Base-by-base conservation (phyloP, 2,888 invertebrate genomes). In the Tetranychus truncatus region DNA sequence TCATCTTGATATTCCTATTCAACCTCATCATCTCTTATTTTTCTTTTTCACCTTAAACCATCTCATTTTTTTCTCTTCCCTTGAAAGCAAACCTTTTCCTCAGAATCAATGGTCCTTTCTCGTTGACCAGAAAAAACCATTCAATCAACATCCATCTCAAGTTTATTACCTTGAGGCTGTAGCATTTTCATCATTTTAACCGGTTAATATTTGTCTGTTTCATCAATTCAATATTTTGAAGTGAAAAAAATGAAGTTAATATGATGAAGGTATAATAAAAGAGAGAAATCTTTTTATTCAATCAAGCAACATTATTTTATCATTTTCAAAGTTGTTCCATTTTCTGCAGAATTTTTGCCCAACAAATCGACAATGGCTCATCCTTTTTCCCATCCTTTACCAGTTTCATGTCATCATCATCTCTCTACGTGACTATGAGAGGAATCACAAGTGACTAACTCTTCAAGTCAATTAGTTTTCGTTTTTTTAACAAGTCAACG, bases 1-100 rank as follows among this genome's bases (percentile, higher is more conserved):
- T 75, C 45, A 75, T 45, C 46, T 44, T 18, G 8, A n/a, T 21
- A 11, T 74, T 34, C 21, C 20, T 74, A 5, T 74, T 20, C 45
- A 8, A 21, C 20, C 45, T 21, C 45, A 11, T 45, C 18, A 46
- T 45, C 24, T 45, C 73, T 72, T 55, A 9, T 6, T 55, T 15
- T 15, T 55, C 55, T 15, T 55, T 55, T 6, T 55, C 15, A 55
- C 55, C 55, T 55, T 55, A 15, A 15, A 55, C 3, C 55, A 55
- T 55, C 15, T 2, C 46, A 8, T 15, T 55, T 15, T 15, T 55
- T 6, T 15, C 34, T 55, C 15, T 15, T 55, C 15, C 9, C 55
- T 15, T 55, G 3, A 2, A 15, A 55, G 11, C 55, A 55, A 15
- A 15, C 9, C 55, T 34, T 34, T 3, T 34, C 34, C 34, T 34